A percentile compares a stretch with the other conserved stretches of the same genome.
Conservation (phyloP, 2,888 invertebrate species). For the Lamproptera curius region DNA sequence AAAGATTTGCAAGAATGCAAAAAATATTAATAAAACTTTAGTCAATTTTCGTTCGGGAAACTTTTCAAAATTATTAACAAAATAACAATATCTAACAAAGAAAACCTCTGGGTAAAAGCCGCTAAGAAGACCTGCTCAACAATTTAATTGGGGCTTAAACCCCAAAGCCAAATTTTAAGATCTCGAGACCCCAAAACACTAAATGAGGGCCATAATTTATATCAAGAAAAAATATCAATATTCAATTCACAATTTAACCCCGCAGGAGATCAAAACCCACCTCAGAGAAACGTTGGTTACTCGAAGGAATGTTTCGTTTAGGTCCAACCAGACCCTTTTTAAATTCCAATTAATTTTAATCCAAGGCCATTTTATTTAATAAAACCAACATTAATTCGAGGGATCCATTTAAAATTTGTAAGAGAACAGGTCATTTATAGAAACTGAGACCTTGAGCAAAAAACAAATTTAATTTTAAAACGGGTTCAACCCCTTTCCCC, state of each 20-base stretch:
- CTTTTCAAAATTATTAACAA: slow-evolving; percentile 13
- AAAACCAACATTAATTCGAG: too few relatives aligned
- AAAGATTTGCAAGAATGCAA: slow-evolving; percentile 29
- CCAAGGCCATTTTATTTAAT: too few relatives aligned
- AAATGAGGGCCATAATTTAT: background rate
- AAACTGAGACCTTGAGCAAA: too few relatives aligned
- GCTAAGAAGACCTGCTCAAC: background rate
- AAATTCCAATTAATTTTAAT: too few relatives aligned
- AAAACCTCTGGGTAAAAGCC: background rate
- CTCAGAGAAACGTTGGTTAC: too few relatives aligned
- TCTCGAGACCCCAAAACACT: background rate
- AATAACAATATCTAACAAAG: background rate
- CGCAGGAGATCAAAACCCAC: too few relatives aligned
- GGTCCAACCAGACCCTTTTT: too few relatives aligned
- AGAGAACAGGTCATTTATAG: too few relatives aligned
- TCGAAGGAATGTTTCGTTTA: too few relatives aligned
- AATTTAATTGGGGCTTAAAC: background rate
- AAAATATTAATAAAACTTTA: slow-evolving; percentile 26
- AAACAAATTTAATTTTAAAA: too few relatives aligned
- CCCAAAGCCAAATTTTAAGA: background rate
- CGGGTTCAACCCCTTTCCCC: too few relatives aligned
- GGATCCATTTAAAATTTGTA: too few relatives aligned
- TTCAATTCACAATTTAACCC: background rate
- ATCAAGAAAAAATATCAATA: background rate
- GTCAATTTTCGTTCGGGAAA: slow-evolving; percentile 30